Percentiles rank a stretch among this genome's conserved stretches.
These are phyloP conservation scores for Patella ulyssiponensis DNA, from an alignment of 2,888 invertebrate genomes.

Conservation along the genomic window DNA sequence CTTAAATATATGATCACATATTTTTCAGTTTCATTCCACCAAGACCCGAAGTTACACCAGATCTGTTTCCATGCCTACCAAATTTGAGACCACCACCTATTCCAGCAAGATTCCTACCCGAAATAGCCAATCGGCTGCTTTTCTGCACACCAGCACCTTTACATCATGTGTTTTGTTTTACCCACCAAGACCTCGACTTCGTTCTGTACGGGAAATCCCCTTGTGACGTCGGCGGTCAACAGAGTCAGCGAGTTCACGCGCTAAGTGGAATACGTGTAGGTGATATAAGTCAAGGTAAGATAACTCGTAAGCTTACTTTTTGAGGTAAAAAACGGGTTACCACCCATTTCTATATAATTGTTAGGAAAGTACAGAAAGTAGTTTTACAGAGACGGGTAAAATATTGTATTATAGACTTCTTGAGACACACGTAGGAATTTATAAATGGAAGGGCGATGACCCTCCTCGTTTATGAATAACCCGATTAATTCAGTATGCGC, in stretches of 20 bases:
- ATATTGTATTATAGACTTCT: too few relatives aligned
- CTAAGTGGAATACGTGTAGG: slow-evolving; percentile 58
- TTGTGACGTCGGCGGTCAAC: slow-evolving; percentile 30
- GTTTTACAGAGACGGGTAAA: too few relatives aligned
- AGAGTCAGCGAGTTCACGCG: slow-evolving; percentile 53
- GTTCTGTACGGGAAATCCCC: slow-evolving; percentile 57
- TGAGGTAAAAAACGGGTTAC: too few relatives aligned
- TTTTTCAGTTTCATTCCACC: slow-evolving; percentile 34
- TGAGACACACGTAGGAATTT: too few relatives aligned
- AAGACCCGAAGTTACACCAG: slow-evolving; percentile 22
- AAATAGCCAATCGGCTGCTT: slow-evolving; percentile 52
- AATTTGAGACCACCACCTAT: slow-evolving; percentile 30
- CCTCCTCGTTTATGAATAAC: too few relatives aligned
- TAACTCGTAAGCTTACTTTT: too few relatives aligned
- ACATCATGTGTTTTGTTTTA: slow-evolving; percentile 47
- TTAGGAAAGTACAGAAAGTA: too few relatives aligned
- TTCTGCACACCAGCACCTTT: slow-evolving; percentile 39
- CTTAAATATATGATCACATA: neutral
- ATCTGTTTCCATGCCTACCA: slow-evolving; percentile 28
- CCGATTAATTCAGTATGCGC: too few relatives aligned
- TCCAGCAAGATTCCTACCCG: slow-evolving; percentile 41
- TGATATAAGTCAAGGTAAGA: slow-evolving; percentile 49
- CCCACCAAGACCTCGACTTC: slow-evolving; percentile 56
- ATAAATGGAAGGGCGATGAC: too few relatives aligned
- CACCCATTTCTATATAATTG: too few relatives aligned